Evolutionary conservation across 2,888 invertebrate genomes (phyloP), one percentile per base, ranked within the genome.

Genomic region (Ferrisia virgata): DNA sequence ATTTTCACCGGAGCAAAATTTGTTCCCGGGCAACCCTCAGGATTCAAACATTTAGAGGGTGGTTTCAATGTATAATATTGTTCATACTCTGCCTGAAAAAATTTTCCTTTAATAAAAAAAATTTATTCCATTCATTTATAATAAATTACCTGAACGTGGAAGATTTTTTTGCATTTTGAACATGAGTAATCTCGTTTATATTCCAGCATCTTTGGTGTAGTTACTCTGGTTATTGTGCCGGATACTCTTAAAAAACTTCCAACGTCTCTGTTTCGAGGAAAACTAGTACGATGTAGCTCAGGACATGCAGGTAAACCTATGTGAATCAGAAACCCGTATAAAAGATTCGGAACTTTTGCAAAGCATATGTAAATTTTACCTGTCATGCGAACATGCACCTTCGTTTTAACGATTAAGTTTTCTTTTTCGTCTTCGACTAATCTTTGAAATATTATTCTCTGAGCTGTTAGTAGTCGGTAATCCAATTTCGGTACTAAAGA

Each of bases 211-310:
- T 93, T 94, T 8, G 93, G 90, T 86, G 92, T 91, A 0, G 94
- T 93, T 72, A 93, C 93, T 88, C 95, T 89, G 31, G 95, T 93
- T 47, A 95, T 93, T 82, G 95, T 95, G 2, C 96, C 96, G 87
- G 93, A 92, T 36, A 96, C 90, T 88, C 93, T 93, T 84, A 95
- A 88, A 89, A 95, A 94, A 87, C 91, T 91, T 86, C 93, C 93
- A 86, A 93, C 89, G 89, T 95, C 94, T 85, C 92, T 91, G 88
- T 93, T 92, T 86, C 91, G 91, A 0, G 95, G 95, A 87, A 95
- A 92, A 64, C 90, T 89, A 18, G 90, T 91, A 85, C 93, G 89
- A 87, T 92, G 91, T 25, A 93, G 88, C 87, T 93, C 93, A 22
- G 93, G 93, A 87, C 92, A 93, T 0, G 92, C 91, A 0, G 94